Evolutionary conservation across 2,888 invertebrate species (phyloP), one percentile per base, ranked within the genome.

Genomic region (Cremastinae sp.): DNA sequence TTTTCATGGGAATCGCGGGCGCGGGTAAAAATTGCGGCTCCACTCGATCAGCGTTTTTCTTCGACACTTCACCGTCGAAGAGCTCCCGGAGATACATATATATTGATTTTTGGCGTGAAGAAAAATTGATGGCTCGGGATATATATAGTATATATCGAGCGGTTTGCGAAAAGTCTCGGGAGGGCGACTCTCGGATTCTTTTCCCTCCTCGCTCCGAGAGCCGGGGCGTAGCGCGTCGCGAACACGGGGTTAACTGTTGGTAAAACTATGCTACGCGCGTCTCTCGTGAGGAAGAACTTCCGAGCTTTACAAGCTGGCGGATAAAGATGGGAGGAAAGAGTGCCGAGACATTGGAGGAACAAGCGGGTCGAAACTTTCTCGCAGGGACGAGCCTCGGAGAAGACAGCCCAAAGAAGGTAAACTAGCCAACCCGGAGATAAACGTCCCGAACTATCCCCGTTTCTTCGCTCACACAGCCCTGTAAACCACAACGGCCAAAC

Each of bases 401-500:
- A 34, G 58, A 20, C 20, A 49, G 41, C 14, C 9, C 34, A 28
- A 41, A 51, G 10, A 41, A 36, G 43, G 62, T 14, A 69, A 74
- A 74, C 74, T 74, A 74, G 62, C 74, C 69, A 28, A 28, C 58
- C 56, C 74, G 28, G 69, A 74, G 74, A 74, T 74, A 74, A 74
- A 74, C 65, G 72, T 75, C 70, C 38, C 61, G 53, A 70, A 71
- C 75, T 75, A 71, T 75, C 77, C 61, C 41, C 41, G 61, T 51
- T 59, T 54, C 59, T 64, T 53, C 66, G 68, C 12, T 69, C 54
- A 20, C 54, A 20, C 54, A 22, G 61, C 66, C 47, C 69, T 28
- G 54, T 72, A 80, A 80, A 75, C 80, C 80, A 54, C 78, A 78
- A 74, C 72, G 73, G 76, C 75, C 73, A 61, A 72, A 79, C 78